Evolutionary conservation across 2,888 invertebrate species (phyloP).

Genomic region (Rosalia funebris): DNA sequence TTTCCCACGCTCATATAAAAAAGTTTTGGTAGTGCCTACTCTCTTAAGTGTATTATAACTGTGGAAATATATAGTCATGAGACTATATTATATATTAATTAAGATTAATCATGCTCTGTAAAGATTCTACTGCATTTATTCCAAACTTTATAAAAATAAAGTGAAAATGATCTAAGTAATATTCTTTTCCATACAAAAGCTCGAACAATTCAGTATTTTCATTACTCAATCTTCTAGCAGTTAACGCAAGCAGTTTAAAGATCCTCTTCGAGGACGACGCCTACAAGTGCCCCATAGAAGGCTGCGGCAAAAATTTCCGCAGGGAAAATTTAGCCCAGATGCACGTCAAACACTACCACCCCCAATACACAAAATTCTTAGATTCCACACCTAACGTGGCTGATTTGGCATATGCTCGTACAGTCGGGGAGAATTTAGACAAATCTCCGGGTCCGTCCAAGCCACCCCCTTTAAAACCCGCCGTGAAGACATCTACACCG

Average conservation of each 20-base stretch:
- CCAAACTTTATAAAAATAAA: no score
- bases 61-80: no score
- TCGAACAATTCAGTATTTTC: no score
- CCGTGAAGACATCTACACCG: slow-evolving; percentile 33
- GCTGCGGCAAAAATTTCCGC: slow-evolving; percentile 89
- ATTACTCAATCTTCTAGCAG: no score
- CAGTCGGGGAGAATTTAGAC: slow-evolving; percentile 71
- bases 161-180: no score
- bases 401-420: slow-evolving; percentile 85
- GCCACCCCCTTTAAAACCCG: slow-evolving; percentile 36
- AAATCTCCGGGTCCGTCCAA: slow-evolving; percentile 50
- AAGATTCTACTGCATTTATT: no score
- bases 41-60: no score
- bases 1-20: no score
- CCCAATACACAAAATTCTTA: slow-evolving; percentile 78
- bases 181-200: no score
- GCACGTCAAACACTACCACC: slow-evolving; percentile 95
- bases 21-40: no score
- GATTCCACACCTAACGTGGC: slow-evolving; percentile 87
- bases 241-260: slow-evolving; percentile 54
- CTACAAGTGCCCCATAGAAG: slow-evolving; percentile 79
- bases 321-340: slow-evolving; percentile 91
- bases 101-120: no score
- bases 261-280: slow-evolving; percentile 72
- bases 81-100: no score